These are phyloP conservation scores for Eudemis profundana DNA, from an alignment of 2,888 invertebrate species.

Conservation along the genomic window DNA sequence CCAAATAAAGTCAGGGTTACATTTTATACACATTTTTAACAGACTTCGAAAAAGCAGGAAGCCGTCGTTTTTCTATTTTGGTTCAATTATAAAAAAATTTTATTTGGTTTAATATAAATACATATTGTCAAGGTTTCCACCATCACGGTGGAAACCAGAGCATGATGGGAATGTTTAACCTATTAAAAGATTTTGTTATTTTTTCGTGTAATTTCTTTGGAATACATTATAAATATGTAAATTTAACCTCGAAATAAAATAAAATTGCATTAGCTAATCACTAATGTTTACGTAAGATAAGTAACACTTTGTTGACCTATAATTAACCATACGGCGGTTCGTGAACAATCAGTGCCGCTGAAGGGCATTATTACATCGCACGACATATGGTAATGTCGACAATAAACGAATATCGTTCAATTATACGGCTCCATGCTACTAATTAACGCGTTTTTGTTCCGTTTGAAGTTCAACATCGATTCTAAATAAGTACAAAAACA, in stretches of 20 bases:
- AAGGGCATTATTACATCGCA: background rate
- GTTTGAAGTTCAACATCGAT: background rate
- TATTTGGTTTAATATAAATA: too few relatives aligned
- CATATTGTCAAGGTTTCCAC: too few relatives aligned
- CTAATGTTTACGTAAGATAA: background rate
- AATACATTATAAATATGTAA: too few relatives aligned
- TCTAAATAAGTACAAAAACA: background rate
- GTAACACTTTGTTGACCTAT: background rate
- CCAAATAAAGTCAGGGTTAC: background rate
- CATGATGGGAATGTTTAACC: too few relatives aligned
- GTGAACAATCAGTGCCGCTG: slow-evolving; percentile 1
- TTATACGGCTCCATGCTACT: slow-evolving; percentile 9
- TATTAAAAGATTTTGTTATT: too few relatives aligned
- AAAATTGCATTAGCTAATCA: background rate
- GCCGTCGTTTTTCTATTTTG: too few relatives aligned
- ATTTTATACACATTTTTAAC: background rate
- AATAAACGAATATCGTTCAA: background rate
- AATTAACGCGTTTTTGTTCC: slow-evolving; percentile 1
- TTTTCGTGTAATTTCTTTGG: too few relatives aligned
- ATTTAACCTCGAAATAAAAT: background rate
- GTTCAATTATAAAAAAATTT: too few relatives aligned
- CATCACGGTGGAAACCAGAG: too few relatives aligned
- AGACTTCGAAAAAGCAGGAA: background rate
- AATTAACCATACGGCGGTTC: background rate
- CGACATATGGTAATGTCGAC: background rate